These are phyloP conservation scores for Diplazon laetatorius DNA, from an alignment of 2,888 invertebrate species.

Conservation along the genomic window DNA sequence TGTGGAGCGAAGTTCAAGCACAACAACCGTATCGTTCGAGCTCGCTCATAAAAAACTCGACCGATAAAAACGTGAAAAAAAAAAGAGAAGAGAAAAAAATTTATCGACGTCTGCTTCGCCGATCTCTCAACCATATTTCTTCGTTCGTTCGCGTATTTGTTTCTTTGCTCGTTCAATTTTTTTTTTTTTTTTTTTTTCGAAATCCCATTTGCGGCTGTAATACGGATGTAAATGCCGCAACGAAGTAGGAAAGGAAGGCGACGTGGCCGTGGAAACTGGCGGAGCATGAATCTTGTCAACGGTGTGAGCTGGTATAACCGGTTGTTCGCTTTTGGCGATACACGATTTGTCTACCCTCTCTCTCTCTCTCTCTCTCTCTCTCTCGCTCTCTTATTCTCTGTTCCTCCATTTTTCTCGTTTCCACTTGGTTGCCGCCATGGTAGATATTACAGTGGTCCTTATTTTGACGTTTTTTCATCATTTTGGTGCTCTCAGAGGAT, in stretches of 20 bases:
- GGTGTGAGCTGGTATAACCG: conserved; percentile 18
- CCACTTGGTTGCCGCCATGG: too few relatives aligned
- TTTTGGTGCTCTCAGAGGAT: too few relatives aligned
- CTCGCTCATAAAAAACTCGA: too few relatives aligned
- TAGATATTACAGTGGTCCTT: too few relatives aligned
- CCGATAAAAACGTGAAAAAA: background rate
- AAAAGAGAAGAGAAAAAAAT: background rate
- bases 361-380: conserved; percentile 3
- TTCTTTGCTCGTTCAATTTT: too few relatives aligned
- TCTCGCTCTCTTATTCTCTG: too few relatives aligned
- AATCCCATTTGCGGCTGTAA: conserved; percentile 50
- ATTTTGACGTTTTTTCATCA: too few relatives aligned
- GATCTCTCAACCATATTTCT: conserved; percentile 5
- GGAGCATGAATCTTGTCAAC: conserved; percentile 42
- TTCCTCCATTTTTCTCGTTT: too few relatives aligned
- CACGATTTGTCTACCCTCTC: too few relatives aligned
- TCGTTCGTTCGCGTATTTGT: too few relatives aligned
- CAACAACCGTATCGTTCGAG: too few relatives aligned
- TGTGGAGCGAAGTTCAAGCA: conserved; percentile 10
- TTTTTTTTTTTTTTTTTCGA: conserved; percentile 4
- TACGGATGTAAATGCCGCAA: conserved; percentile 55
- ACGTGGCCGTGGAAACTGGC: conserved; percentile 47
- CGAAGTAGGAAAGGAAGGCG: conserved; percentile 41
- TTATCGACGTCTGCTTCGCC: background rate
- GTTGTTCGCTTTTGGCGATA: conserved; percentile 14